Evolutionary conservation across 2,888 invertebrate species (phyloP), one percentile per base, ranked within the genome.

Genomic region (Tinea trinotella): DNA sequence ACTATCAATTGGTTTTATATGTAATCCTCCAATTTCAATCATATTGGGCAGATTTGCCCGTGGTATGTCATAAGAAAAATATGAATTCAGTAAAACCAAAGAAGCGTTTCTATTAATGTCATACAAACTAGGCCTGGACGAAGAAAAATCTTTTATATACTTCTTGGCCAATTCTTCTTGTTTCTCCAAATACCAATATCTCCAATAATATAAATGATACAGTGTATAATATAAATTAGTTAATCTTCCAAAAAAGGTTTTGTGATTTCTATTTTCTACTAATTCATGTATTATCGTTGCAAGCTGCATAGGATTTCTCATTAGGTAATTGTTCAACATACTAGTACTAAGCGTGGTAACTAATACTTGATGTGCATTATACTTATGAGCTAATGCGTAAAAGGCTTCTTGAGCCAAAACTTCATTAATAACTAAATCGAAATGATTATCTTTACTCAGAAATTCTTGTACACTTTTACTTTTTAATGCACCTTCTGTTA

Each of bases 1-100:
- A 0, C 58, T 61, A 35, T 71, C 66, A 57, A 68, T 76, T 44
- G 70, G 65, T n/a, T 69, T 70, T 2, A 87, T 64, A 68, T 90
- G 90, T 52, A 83, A 64, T 20, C 90, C 90, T 13, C 89, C 90
- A 50, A 90, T 77, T 61, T 89, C 88, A 1, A 89, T 70, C 56
- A 88, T 73, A 62, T 87, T 88, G 0, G 89, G 89, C 2, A 87
- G 72, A 18, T 83, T 72, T 0, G 89, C 88, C 6, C 73, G 66
- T 1, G 87, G 74, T 5, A 68, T 59, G 50, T 83, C 81, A 56
- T 84, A 76, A 64, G 85, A 87, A 48, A 77, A 82, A 61, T 90
- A 89, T 6, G 77, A 71, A 61, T 88, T 88, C 0, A 85, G 61
- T 19, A 89, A 62, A 19, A 87, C 64, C 56, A 88, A 54, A 0